Conservation (phyloP, 2,797 vertebrate genomes). For the Hemitrygon akajei region DNA sequence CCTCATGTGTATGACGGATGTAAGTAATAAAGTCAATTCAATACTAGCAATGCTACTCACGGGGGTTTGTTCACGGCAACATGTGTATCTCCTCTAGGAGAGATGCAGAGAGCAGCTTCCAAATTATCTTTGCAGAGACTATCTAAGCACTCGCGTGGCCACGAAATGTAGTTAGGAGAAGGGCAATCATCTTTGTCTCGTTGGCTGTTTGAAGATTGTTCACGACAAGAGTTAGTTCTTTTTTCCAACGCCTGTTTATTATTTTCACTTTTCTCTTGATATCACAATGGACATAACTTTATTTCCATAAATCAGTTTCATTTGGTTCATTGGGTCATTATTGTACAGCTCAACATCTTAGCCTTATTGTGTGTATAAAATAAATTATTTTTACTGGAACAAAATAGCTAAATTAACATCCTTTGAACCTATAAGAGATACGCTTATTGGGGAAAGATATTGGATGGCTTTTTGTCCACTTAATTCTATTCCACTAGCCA, state of each 20-base stretch:
- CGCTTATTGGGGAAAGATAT: too few relatives aligned
- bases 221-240: background rate
- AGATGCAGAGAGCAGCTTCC: constrained; percentile 2
- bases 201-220: constrained; percentile 28
- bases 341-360: too few relatives aligned
- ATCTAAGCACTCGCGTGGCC: background rate
- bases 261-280: background rate
- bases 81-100: background rate
- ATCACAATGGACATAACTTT: background rate
- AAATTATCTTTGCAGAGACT: constrained; percentile 22
- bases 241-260: background rate
- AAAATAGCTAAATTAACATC: too few relatives aligned
- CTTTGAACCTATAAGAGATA: too few relatives aligned
- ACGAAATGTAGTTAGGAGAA: constrained; percentile 14
- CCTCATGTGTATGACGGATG: too few relatives aligned
- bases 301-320: too few relatives aligned
- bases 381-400: too few relatives aligned
- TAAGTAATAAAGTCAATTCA: background rate
- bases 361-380: too few relatives aligned
- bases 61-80: background rate
- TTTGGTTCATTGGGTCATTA: background rate
- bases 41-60: background rate
- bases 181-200: background rate
- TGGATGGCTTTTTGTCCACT: too few relatives aligned
- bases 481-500: too few relatives aligned